Base-by-base conservation (phyloP, 2,888 invertebrate genomes). In the Andrena trimmerana region DNA sequence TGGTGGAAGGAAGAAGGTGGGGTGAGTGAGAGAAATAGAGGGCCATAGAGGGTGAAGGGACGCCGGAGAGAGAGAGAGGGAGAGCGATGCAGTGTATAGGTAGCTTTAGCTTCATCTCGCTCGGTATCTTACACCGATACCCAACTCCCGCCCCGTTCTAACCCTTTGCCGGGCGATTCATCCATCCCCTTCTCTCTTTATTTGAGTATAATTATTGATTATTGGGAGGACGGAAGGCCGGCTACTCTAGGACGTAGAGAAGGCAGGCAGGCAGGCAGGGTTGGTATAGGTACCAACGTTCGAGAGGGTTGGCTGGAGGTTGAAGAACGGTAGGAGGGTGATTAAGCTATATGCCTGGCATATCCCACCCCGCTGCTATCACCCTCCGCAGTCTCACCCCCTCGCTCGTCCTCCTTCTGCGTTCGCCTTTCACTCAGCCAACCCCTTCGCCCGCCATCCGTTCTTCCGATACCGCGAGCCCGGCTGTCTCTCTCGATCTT, bases 191-290 rank as follows among this genome's bases (percentile, higher is more conserved):
- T 92, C 92, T 94, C 95, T 95, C 95, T 95, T 95, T 95, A 95
- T 95, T 95, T 95, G 95, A 95, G 95, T 94, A 95, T 95, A 95
- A 95, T 95, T 95, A 95, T 95, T 95, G 95, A 95, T 95, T 95
- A 95, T 95, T 94, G 95, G 57, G 94, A 95, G 93, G 94, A 92
- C 91, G 91, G 92, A 93, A 92, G 92, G 90, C 92, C 90, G 92
- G 92, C 92, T 92, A 92, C 92, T 93, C 93, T 90, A 90, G 91
- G 91, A 91, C 90, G 90, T 90, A 90, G 89, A 89, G 91, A 89
- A 89, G 91, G 90, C 88, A 57, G 57, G 27, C 52, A 52, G 52
- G 52, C 57, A 57, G 27, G 57, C 57, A 84, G 87, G 81, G 89
- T 85, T 88, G 88, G 88, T 89, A 89, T 89, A 89, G 89, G 87